These are phyloP conservation scores for Hoplostethus atlanticus DNA, from an alignment of 2,797 vertebrate species.

Conservation along the genomic window DNA sequence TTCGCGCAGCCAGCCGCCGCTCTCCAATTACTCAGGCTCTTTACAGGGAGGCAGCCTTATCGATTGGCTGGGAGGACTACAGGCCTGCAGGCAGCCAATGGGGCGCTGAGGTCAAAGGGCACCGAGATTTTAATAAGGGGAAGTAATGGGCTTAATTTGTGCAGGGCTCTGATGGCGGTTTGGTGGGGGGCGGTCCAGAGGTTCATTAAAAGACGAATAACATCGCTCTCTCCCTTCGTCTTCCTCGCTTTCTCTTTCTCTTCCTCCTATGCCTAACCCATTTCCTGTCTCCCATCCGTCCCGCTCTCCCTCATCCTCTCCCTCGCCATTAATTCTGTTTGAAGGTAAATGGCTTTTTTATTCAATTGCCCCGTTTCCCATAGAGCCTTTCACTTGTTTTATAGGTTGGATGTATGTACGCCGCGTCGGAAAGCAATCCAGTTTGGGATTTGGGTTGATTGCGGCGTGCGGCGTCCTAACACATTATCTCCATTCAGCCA, in stretches of 20 bases:
- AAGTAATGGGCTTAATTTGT: slow-evolving; percentile 81
- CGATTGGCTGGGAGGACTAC: slow-evolving; percentile 73
- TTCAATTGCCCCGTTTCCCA: slow-evolving; percentile 59
- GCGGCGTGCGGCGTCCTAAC: slow-evolving; percentile 34
- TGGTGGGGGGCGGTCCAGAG: slow-evolving; percentile 18
- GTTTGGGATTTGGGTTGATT: slow-evolving; percentile 58
- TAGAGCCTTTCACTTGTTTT: slow-evolving; percentile 48
- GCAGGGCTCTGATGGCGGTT: slow-evolving; percentile 16
- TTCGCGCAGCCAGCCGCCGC: slow-evolving; percentile 68
- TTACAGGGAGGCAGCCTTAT: slow-evolving; percentile 72
- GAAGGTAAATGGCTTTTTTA: slow-evolving; percentile 58
- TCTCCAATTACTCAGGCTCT: slow-evolving; percentile 80
- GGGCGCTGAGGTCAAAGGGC: slow-evolving; percentile 74
- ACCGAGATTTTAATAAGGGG: slow-evolving; percentile 80
- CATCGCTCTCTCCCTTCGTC: slow-evolving; percentile 32
- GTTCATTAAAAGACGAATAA: slow-evolving; percentile 66
- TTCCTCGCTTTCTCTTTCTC: slow-evolving; percentile 13
- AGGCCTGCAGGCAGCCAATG: slow-evolving; percentile 73
- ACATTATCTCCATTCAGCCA: slow-evolving; percentile 58
- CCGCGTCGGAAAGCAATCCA: slow-evolving; percentile 26
- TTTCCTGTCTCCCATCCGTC: background rate
- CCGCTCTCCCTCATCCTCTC: background rate
- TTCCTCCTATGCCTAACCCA: background rate
- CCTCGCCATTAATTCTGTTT: slow-evolving; percentile 3
- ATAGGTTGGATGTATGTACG: slow-evolving; percentile 38